phyloP scores from a whole-genome alignment of 1,140 invertebrate species.

The Akabosia matsudoensis region DNA sequence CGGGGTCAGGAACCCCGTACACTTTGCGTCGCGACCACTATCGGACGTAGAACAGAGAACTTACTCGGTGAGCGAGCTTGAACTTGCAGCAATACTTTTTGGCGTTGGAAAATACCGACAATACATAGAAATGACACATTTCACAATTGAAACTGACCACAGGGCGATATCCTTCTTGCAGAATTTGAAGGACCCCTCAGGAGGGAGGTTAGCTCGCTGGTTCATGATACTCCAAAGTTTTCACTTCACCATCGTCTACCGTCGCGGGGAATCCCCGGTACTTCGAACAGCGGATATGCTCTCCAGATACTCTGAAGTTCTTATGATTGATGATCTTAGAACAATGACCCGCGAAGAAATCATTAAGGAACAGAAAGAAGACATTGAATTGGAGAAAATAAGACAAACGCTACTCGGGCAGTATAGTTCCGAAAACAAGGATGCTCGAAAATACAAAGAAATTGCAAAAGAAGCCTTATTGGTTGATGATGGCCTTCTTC shows the following conservation, averaged over 20 bases:
- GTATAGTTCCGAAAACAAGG: not conserved
- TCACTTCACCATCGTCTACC: constrained; percentile 52
- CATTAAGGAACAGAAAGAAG: not conserved
- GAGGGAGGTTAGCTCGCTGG: constrained; percentile 55
- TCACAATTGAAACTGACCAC: constrained; percentile 57
- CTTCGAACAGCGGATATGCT: not conserved
- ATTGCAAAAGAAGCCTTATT: not conserved
- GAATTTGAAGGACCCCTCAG: constrained; percentile 51
- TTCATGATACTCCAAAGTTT: constrained; percentile 54
- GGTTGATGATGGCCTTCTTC: not conserved
- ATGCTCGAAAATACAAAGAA: not conserved
- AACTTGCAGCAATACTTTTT: constrained; percentile 57
- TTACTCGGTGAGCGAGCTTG: constrained; percentile 54
- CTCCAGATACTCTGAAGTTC: not conserved
- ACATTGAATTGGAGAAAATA: not conserved
- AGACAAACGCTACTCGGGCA: not conserved
- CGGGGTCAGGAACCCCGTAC: constrained; percentile 48
- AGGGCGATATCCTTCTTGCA: constrained; percentile 54
- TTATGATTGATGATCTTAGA: not conserved
- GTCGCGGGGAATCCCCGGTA: constrained; percentile 35
- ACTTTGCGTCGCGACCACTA: constrained; percentile 52
- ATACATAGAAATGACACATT: constrained; percentile 56
- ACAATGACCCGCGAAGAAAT: not conserved
- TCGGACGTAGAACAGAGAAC: constrained; percentile 53
- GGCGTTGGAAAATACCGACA: constrained; percentile 53